Percentiles rank a stretch among this genome's conserved stretches.
These are phyloP conservation scores for Smithornis capensis DNA, from an alignment of 2,113 vertebrate genomes.

Conservation along the genomic window DNA sequence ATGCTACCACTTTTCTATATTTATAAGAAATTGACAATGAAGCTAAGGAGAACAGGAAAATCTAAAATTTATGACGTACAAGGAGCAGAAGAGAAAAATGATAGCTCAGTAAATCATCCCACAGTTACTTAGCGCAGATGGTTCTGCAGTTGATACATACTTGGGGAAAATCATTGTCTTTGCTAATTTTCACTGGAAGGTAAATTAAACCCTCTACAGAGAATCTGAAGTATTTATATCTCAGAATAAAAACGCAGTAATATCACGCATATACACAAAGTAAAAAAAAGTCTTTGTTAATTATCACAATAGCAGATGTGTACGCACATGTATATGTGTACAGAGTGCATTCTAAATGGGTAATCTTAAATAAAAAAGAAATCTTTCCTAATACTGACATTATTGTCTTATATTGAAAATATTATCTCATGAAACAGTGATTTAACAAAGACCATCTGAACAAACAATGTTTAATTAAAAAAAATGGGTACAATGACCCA, in stretches of 20 bases:
- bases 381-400: background rate
- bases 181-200: background rate
- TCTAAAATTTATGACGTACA: background rate
- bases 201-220: background rate
- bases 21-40: background rate
- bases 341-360: fast-evolving
- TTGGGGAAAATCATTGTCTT: background rate
- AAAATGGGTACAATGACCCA: background rate
- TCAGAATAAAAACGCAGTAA: background rate
- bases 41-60: background rate
- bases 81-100: constrained; percentile 15
- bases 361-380: background rate
- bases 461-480: background rate
- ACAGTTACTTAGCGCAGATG: background rate
- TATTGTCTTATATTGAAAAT: background rate
- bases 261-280: background rate
- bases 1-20: background rate
- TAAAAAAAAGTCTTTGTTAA: background rate
- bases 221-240: background rate
- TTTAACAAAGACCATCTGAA: background rate
- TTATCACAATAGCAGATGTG: background rate
- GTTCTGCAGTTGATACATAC: background rate
- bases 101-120: background rate
- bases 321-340: background rate
- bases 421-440: background rate